These are phyloP conservation scores for Megaustenia siamemsis DNA, from an alignment of 2,888 invertebrate species.

Conservation along the genomic window DNA sequence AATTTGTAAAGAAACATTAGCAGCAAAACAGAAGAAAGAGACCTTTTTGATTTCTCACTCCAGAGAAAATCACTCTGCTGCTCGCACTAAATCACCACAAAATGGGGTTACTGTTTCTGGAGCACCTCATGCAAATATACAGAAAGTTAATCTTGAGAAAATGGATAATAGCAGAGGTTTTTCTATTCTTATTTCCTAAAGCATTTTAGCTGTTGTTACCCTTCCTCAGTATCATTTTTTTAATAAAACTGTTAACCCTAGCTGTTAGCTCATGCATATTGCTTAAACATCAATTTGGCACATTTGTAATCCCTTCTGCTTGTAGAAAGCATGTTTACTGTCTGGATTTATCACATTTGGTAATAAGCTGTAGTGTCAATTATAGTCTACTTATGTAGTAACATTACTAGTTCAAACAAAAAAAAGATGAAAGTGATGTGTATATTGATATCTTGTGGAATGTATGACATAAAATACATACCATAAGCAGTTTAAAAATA, in stretches of 20 bases:
- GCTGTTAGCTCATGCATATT: constrained; percentile 20
- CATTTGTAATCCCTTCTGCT: constrained; percentile 26
- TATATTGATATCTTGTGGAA: no score
- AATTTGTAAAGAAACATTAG: constrained; percentile 47
- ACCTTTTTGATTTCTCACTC: not conserved
- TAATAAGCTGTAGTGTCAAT: not conserved
- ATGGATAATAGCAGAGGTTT: constrained; percentile 32
- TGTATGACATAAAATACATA: no score
- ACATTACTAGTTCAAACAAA: no score
- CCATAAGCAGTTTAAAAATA: no score
- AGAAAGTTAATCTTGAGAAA: constrained; percentile 13
- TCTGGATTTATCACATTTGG: not conserved
- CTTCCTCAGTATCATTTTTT: not conserved
- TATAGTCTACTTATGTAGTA: not conserved
- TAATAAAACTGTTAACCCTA: not conserved
- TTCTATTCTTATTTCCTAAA: constrained; percentile 9
- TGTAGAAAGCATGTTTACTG: constrained; percentile 25
- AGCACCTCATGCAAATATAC: constrained; percentile 21
- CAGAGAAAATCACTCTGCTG: constrained; percentile 6
- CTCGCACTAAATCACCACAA: not conserved
- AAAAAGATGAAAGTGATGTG: no score
- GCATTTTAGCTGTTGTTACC: constrained; percentile 6
- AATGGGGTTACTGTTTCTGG: constrained; percentile 21
- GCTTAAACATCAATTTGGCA: constrained; percentile 32
- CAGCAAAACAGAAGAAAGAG: constrained; percentile 38